Conservation (phyloP, 2,797 vertebrate genomes). For the Brotula barbata region DNA sequence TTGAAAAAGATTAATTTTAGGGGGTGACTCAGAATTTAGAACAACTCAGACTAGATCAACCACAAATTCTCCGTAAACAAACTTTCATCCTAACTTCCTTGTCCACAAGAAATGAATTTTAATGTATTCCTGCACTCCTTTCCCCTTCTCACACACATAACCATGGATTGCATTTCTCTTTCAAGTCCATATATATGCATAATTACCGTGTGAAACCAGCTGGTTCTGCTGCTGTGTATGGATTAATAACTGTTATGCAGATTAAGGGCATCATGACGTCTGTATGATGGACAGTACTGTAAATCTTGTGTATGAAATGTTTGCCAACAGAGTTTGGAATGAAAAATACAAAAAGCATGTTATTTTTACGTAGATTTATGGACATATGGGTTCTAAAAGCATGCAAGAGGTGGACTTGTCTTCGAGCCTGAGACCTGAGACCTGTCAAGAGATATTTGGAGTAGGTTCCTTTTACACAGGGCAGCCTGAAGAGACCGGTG, state of each 20-base stretch:
- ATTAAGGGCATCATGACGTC: neutral
- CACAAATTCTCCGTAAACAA: slow-evolving; percentile 21
- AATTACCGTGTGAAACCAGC: too few species aligned
- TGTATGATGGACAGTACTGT: neutral
- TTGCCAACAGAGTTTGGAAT: too few species aligned
- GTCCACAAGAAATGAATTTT: slow-evolving; percentile 6
- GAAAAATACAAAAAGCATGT: too few species aligned
- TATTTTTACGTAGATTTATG: too few species aligned
- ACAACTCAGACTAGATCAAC: slow-evolving; percentile 28
- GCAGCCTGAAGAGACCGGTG: neutral
- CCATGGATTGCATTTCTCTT: slow-evolving; percentile 4
- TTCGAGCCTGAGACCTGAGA: too few species aligned
- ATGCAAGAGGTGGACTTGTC: too few species aligned
- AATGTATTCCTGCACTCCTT: neutral
- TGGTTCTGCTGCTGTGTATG: neutral
- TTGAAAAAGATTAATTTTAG: slow-evolving; percentile 48
- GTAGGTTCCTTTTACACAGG: neutral
- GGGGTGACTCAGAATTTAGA: slow-evolving; percentile 27
- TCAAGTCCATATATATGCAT: too few species aligned
- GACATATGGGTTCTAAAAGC: too few species aligned
- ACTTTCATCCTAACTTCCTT: slow-evolving; percentile 24
- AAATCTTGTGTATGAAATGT: neutral
- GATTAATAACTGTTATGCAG: neutral
- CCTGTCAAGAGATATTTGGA: too few species aligned
- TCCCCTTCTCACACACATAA: slow-evolving; percentile 16